Percentiles rank a stretch among this genome's conserved stretches.
phyloP scores from a whole-genome alignment of 2,888 invertebrate genomes.

The Liposcelis brunnea region DNA sequence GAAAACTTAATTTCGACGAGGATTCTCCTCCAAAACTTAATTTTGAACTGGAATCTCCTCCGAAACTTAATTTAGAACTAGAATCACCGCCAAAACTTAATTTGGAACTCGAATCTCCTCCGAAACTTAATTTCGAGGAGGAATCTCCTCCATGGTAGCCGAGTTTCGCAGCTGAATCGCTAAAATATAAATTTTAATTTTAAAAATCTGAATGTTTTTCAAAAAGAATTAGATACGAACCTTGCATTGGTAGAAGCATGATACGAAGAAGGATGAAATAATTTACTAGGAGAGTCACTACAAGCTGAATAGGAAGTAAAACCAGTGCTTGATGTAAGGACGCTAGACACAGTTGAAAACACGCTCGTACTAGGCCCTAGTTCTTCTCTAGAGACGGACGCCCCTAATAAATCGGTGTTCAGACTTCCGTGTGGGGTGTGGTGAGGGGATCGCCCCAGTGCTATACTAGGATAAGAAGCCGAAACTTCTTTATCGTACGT shows the following conservation, averaged over 20 bases:
- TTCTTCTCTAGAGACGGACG: slow-evolving; percentile 30
- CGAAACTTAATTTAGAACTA: slow-evolving; percentile 4
- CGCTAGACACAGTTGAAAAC: slow-evolving; percentile 34
- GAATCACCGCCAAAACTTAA: slow-evolving; percentile 5
- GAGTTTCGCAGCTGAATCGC: background rate
- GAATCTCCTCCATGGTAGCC: slow-evolving; percentile 4
- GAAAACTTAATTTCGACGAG: slow-evolving; percentile 1
- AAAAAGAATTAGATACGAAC: background rate
- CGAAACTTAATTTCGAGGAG: slow-evolving; percentile 3
- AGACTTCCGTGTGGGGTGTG: slow-evolving; percentile 33
- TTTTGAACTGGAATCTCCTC: slow-evolving; percentile 1
- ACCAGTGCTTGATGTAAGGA: slow-evolving; percentile 36
- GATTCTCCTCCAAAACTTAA: slow-evolving; percentile 5
- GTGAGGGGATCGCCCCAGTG: slow-evolving; percentile 29
- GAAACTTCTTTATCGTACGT: slow-evolving; percentile 45
- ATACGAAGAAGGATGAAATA: slow-evolving; percentile 26
- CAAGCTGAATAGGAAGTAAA: slow-evolving; percentile 34
- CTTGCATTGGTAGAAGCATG: slow-evolving; percentile 23
- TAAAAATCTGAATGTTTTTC: too few species aligned
- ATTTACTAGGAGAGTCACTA: slow-evolving; percentile 16
- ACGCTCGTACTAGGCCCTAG: slow-evolving; percentile 18
- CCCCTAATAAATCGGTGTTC: slow-evolving; percentile 27
- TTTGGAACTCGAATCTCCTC: slow-evolving; percentile 3
- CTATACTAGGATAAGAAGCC: slow-evolving; percentile 25
- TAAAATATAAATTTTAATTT: background rate